Conservation (phyloP, 1,140 invertebrate genomes). For the Sycophaga agraensis region DNA sequence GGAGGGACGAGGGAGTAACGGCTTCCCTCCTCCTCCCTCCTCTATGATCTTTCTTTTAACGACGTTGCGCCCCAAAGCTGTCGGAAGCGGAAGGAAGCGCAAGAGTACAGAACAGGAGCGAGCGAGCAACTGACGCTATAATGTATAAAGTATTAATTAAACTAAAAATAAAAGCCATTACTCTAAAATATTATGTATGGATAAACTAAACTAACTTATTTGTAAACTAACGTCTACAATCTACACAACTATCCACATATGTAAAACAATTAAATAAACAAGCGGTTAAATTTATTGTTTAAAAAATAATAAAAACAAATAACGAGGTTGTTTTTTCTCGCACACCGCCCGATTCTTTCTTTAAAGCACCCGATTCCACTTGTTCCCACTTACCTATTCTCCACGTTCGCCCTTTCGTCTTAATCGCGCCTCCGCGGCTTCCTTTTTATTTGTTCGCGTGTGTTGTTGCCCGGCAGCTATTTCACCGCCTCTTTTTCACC, state of each 20-base stretch:
- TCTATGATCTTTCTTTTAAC: too few relatives aligned
- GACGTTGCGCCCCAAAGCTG: background rate
- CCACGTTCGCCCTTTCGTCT: background rate
- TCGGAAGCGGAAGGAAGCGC: background rate
- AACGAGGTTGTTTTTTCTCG: slow-evolving; percentile 13
- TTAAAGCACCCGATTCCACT: too few relatives aligned
- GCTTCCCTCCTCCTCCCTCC: background rate
- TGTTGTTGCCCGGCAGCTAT: too few relatives aligned
- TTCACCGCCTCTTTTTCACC: background rate
- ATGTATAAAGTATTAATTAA: slow-evolving; percentile 54
- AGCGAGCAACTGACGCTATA: slow-evolving; percentile 31
- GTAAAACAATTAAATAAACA: slow-evolving; percentile 55
- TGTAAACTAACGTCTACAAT: slow-evolving; percentile 62
- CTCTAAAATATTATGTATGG: slow-evolving; percentile 51
- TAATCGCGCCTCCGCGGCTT: too few relatives aligned
- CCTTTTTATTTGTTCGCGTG: background rate
- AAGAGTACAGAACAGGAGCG: too few relatives aligned
- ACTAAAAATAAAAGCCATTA: slow-evolving; percentile 50
- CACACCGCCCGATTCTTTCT: background rate
- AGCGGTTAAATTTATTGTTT: slow-evolving; percentile 58
- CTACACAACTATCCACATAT: slow-evolving; percentile 56
- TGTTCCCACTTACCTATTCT: too few relatives aligned
- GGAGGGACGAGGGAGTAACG: too few relatives aligned
- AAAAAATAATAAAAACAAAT: slow-evolving; percentile 52
- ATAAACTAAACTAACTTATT: slow-evolving; percentile 60